Evolutionary conservation across 1,140 invertebrate species (phyloP).

Genomic region (Bombus breviceps): DNA sequence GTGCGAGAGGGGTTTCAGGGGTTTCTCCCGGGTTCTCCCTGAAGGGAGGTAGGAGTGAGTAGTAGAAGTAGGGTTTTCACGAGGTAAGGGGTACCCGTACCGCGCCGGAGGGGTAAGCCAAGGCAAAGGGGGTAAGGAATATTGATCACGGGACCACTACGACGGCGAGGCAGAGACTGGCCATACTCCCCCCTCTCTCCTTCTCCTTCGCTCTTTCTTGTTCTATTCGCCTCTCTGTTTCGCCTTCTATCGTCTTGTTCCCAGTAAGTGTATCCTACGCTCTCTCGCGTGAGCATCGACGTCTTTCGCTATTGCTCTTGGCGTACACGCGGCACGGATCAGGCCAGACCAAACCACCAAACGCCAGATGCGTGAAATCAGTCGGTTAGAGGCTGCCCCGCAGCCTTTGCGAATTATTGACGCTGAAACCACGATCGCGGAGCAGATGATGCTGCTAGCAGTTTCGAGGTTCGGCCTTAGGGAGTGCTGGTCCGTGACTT

Average conservation of each 20-base stretch:
- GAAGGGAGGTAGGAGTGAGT: constrained; percentile 54
- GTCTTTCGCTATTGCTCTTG: constrained; percentile 54
- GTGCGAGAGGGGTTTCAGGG: constrained; percentile 80
- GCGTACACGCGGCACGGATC: constrained; percentile 44
- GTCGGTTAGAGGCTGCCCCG: constrained; percentile 76
- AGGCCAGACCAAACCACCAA: constrained; percentile 78
- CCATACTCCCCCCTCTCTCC: constrained; percentile 63
- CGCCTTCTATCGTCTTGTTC: constrained; percentile 39
- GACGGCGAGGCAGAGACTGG: constrained; percentile 72
- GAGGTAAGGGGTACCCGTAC: constrained; percentile 71
- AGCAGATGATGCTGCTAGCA: constrained; percentile 62
- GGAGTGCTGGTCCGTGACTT: constrained; percentile 1
- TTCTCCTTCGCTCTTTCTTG: constrained; percentile 13
- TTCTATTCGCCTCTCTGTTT: constrained; percentile 25
- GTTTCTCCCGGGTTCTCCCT: constrained; percentile 74
- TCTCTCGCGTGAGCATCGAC: constrained; percentile 48
- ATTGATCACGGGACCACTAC: constrained; percentile 81
- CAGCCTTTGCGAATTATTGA: constrained; percentile 76
- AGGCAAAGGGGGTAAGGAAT: constrained; percentile 83
- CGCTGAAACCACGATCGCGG: constrained; percentile 71
- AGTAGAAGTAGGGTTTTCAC: constrained; percentile 64
- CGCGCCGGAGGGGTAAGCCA: constrained; percentile 77
- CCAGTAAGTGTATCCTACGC: constrained; percentile 42
- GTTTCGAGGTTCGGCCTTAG: constrained; percentile 31
- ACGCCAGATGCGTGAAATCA: constrained; percentile 82